Base-by-base conservation (phyloP, 2,888 invertebrate genomes). In the Drosophila rubida region DNA sequence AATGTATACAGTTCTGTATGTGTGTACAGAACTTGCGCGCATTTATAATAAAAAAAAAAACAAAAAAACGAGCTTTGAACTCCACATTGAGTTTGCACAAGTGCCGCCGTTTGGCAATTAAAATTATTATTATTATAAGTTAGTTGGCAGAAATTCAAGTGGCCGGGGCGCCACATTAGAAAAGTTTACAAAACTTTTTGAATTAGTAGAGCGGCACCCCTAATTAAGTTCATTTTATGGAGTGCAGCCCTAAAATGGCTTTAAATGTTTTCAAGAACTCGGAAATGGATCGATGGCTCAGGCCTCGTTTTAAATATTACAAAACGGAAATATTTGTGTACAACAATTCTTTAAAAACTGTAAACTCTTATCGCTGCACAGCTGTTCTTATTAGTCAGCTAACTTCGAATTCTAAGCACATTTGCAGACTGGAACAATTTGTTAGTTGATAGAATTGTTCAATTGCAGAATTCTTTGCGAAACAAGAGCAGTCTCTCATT, bases 111-210 rank as follows among this genome's bases (percentile, higher is more conserved):
- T 80, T 82, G 76, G 86, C 83, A 86, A 83, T 83, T 83, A 86
- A 86, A 86, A 83, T 80, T 80, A 85, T 82, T 61, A 75, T 80
- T 80, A 82, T 83, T 85, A 83, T 85, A 83, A 83, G 83, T 85
- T 85, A 85, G 80, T 85, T 82, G 86, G 80, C 78, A 76, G 65
- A 75, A 78, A 69, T 80, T 82, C 67, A 66, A 79, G 74, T 84
- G 74, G 63, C 48, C 55, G 58, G 69, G 65, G 74, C 71, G 80
- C 80, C 65, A 73, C 80, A 80, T 80, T 78, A 74, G 79, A 81
- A 81, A 81, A 81, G 58, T 83, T 80, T 62, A 9, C 44, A 65
- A 71, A 74, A 48, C 60, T 69, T 74, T 74, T 51, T 69, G 42
- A 69, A 65, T 74, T 58, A 74, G 54, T 74, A 66, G 75, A 74